Conservation (phyloP, 2,888 invertebrate genomes). For the Nomada flava region DNA sequence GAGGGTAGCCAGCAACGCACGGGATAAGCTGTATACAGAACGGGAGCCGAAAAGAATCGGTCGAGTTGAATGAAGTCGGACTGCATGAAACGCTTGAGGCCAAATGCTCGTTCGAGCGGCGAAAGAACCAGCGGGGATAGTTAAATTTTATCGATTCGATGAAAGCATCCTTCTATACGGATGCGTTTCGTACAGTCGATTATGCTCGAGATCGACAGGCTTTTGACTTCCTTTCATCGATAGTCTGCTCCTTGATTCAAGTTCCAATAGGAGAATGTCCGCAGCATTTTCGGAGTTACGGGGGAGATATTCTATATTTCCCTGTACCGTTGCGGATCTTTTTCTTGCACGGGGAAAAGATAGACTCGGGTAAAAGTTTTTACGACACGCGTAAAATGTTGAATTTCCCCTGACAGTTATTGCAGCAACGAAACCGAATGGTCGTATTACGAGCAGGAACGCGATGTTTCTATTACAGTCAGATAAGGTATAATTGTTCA, state of each 20-base stretch:
- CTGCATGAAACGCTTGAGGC: slow-evolving; percentile 56
- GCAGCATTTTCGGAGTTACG: background rate
- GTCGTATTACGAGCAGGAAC: background rate
- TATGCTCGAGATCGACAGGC: slow-evolving; percentile 10
- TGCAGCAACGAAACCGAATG: too few species aligned
- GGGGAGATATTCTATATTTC: background rate
- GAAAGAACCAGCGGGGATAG: slow-evolving; percentile 47
- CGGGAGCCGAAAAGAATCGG: slow-evolving; percentile 57
- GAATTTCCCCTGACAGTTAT: too few species aligned
- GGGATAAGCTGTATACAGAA: slow-evolving; percentile 67
- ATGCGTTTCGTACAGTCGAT: slow-evolving; percentile 44
- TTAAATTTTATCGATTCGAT: slow-evolving; percentile 64
- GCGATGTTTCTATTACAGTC: background rate
- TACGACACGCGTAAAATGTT: background rate
- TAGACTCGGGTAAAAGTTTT: background rate
- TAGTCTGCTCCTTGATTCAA: background rate
- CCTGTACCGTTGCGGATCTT: background rate
- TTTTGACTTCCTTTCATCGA: background rate
- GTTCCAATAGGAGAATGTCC: background rate
- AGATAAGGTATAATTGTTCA: too few species aligned
- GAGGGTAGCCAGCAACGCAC: slow-evolving; percentile 59
- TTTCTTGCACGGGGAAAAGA: background rate
- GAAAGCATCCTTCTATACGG: slow-evolving; percentile 19
- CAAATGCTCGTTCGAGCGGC: slow-evolving; percentile 53
- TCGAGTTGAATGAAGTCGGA: slow-evolving; percentile 65